Evolutionary conservation across 1,140 invertebrate genomes (phyloP).

Genomic region (Whitmania pigra): DNA sequence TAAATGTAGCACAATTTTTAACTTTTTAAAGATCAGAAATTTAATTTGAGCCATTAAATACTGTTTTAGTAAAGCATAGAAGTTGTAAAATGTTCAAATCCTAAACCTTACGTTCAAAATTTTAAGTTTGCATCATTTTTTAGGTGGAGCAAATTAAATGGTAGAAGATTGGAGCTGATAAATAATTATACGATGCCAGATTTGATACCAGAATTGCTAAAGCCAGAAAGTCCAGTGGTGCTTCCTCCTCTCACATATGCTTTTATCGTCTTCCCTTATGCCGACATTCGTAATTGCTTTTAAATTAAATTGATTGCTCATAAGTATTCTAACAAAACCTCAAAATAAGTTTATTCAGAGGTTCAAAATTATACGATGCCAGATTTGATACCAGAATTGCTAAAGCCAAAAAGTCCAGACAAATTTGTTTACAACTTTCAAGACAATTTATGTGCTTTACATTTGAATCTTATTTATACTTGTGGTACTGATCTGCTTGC

Average conservation of each 20-base stretch:
- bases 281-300: conserved; percentile 16
- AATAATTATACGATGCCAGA: conserved; percentile 17
- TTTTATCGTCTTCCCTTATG: conserved; percentile 22
- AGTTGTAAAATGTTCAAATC: not conserved
- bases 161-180: conserved; percentile 12
- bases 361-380: conserved; percentile 21
- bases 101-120: conserved; percentile 3
- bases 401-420: not conserved
- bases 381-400: conserved; percentile 2
- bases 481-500: too few species aligned
- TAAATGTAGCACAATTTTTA: too few species aligned
- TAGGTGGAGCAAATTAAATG: conserved; percentile 21
- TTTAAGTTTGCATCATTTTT: conserved; percentile 5
- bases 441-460: too few species aligned
- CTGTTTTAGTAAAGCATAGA: not conserved
- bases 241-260: conserved; percentile 20
- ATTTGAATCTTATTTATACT: too few species aligned
- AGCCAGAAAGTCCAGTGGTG: not conserved
- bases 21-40: too few species aligned
- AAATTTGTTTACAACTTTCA: too few species aligned
- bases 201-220: not conserved
- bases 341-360: too few species aligned
- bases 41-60: too few species aligned
- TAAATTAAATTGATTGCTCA: not conserved
- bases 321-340: too few species aligned